phyloP scores from a whole-genome alignment of 2,888 invertebrate genomes.

The Trachelus iudaicus region DNA sequence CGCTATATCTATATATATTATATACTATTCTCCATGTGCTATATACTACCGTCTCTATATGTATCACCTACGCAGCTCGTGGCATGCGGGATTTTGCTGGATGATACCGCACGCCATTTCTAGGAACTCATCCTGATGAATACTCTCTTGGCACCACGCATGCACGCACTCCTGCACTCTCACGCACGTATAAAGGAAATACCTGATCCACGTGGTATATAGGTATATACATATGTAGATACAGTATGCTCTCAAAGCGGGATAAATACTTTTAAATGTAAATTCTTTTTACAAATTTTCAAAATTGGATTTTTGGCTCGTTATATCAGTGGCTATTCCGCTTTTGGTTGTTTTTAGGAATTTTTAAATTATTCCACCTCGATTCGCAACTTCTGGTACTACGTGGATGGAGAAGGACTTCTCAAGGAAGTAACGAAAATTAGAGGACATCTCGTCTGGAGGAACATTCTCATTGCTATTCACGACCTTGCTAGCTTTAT shows the following conservation, averaged over 20 bases:
- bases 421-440: conserved; percentile 29
- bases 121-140: conserved; percentile 51
- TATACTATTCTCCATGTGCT: background rate
- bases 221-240: background rate
- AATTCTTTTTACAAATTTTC: background rate
- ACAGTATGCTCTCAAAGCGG: background rate
- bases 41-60: conserved; percentile 11
- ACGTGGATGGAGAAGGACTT: conserved; percentile 9
- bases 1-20: background rate
- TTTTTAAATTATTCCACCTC: background rate
- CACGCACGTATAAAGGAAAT: conserved; percentile 8
- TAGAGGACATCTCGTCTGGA: background rate
- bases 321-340: background rate
- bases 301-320: background rate
- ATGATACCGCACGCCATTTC: conserved; percentile 58
- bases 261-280: background rate
- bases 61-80: conserved; percentile 55
- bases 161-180: conserved; percentile 27
- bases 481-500: background rate
- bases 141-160: conserved; percentile 36
- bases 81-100: conserved; percentile 37
- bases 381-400: background rate
- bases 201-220: conserved; percentile 9
- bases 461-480: conserved; percentile 4
- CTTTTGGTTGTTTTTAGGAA: background rate